Base-by-base conservation (phyloP, 2,797 vertebrate species). In the Acanthiza pusilla region DNA sequence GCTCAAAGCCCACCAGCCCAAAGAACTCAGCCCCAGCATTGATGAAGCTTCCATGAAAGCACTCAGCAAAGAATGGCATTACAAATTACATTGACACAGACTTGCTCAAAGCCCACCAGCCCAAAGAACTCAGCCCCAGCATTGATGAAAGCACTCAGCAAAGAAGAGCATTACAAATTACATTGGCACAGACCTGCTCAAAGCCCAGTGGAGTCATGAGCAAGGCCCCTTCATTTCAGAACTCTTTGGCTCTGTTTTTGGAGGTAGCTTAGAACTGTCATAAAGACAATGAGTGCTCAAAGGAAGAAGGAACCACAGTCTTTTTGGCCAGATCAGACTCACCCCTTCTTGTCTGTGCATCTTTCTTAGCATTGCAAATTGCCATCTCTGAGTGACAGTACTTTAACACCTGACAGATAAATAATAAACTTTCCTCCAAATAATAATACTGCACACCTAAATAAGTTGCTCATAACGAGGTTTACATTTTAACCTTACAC, bases 401-500 rank as follows among this genome's bases (percentile, higher is more conserved):
- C 32, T 90, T 76, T 36, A 91, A 78, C 42, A 77, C 13, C 51
- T 58, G 26, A 38, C 1, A 9, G 53, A 22, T 45, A 91, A 86
- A 50, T 85, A 11, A 14, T 58, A 91, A 83, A 42, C 94, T 97
- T 93, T 80, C 65, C 62, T 73, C 71, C n/a, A 43, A 84, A 76
- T 80, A 95, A 91, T 90, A 85, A 34, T 61, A 67, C 40, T 83
- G 79, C 78, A 62, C 67, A 86, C 54, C 61, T 60, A 77, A 91
- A 27, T 68, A 90, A 93, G 60, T 72, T 95, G 77, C 88, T 96
- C 94, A 53, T 83, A 92, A 95, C 61, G 36, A 82, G 34, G 54
- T 96, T 97, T 94, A 86, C 38, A 43, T 94, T 92, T 96, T 79
- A 85, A 91, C 83, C 85, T 94, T 83, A 18, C 11, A 10, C 21